Evolutionary conservation across 64 coral and sea anemone genomes (phyloP).

Genomic region (Dendrophyllia cribrosa): DNA sequence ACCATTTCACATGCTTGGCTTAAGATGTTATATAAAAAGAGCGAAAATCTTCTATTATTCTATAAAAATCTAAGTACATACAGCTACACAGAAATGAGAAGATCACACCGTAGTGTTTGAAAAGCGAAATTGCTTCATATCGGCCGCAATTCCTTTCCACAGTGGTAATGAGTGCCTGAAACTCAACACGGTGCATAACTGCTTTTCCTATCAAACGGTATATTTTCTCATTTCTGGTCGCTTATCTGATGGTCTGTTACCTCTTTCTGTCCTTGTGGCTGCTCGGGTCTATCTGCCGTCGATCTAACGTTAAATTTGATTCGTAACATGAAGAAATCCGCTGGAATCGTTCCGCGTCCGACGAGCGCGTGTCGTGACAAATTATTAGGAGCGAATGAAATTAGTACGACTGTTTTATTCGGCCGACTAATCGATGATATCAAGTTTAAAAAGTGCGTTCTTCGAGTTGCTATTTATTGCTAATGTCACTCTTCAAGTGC

Average conservation of each 20-base stretch:
- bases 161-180: not conserved
- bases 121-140: not conserved
- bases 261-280: constrained; percentile 25
- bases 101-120: not conserved
- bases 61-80: not conserved
- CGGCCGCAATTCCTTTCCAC: not conserved
- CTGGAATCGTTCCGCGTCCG: not conserved
- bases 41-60: not conserved
- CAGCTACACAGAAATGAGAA: not conserved
- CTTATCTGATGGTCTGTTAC: constrained; percentile 50
- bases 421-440: constrained; percentile 32
- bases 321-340: constrained; percentile 28
- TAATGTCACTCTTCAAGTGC: constrained; percentile 41
- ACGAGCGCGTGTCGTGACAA: constrained; percentile 20
- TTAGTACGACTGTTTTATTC: constrained; percentile 10
- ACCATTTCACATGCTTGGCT: not conserved
- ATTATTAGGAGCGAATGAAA: not conserved
- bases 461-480: constrained; percentile 19
- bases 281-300: constrained; percentile 18
- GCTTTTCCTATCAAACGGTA: constrained; percentile 11
- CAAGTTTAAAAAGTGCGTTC: constrained; percentile 41
- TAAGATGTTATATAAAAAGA: not conserved
- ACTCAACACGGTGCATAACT: not conserved
- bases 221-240: constrained; percentile 9
- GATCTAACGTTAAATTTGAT: constrained; percentile 62